Evolutionary conservation across 2,797 vertebrate species (phyloP), one percentile per base, ranked within the genome.

Genomic region (Pterois miles): DNA sequence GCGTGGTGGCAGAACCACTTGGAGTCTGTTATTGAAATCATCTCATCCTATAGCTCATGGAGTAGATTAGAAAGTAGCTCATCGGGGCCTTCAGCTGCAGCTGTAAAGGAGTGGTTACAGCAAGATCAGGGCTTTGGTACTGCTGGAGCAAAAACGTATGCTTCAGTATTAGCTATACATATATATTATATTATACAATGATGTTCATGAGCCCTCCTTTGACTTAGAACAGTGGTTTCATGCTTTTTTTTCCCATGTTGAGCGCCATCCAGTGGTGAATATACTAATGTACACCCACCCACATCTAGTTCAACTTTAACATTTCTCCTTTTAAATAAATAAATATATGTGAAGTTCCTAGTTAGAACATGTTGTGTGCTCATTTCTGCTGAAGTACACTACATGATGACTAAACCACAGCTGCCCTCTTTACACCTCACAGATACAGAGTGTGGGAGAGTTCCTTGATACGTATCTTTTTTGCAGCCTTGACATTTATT

Each of bases 381-480:
- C 0, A 54, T 20, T 74, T 70, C 5, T 74, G 36, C 20, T 14
- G 3, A 75, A 57, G 43, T 5, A 38, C 46, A 53, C 23, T 50
- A 76, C 43, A 46, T 59, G 81, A 60, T 73, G 68, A 70, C 59
- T 27, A 81, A 81, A 88, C 70, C 71, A 75, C 83, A 73, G 71
- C 71, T 65, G 65, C 14, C 66, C 68, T 77, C 65, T 80, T 84
- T 79, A 80, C 81, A 69, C 57, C 64, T 59, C 66, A 43, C 46
- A 31, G 48, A 65, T 31, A 20, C 57, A 65, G 71, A 90, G 88
- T 95, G 94, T 96, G 94, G 93, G 94, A 95, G 93, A 95, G 85
- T 95, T 94, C 63, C 46, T 53, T 78, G 94, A 95, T 95, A 94
- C 18, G 3, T 81, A 96, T 96, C 94, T 94, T 85, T 86, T 5